Conservation (phyloP, 2,888 invertebrate species). For the Lamproptera curius region DNA sequence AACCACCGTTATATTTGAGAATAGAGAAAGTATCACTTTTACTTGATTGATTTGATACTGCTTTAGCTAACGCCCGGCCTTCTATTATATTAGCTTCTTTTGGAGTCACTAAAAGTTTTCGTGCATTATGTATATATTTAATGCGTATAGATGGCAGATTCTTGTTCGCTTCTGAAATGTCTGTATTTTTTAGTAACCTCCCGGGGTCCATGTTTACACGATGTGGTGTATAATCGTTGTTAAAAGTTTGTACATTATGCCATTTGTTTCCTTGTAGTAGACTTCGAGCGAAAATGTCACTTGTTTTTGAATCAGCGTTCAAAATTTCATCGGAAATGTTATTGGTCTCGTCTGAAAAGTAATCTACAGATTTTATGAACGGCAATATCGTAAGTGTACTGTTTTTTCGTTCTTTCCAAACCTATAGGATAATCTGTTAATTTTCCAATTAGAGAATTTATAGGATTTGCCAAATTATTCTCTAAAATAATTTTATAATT, state of each 20-base stretch:
- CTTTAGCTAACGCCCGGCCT: slow-evolving; percentile 45
- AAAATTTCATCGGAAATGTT: slow-evolving; percentile 31
- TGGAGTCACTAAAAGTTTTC: slow-evolving; percentile 34
- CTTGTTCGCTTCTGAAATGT: slow-evolving; percentile 36
- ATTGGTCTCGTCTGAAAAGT: slow-evolving; percentile 32
- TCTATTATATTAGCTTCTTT: slow-evolving; percentile 38
- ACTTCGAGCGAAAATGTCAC: slow-evolving; percentile 47
- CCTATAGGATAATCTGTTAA: slow-evolving; percentile 29
- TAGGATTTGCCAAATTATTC: slow-evolving; percentile 27
- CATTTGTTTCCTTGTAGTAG: slow-evolving; percentile 53
- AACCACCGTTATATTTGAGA: slow-evolving; percentile 57
- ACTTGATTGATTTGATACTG: slow-evolving; percentile 50
- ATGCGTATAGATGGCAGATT: slow-evolving; percentile 44
- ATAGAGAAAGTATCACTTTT: slow-evolving; percentile 45
- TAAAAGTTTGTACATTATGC: slow-evolving; percentile 62
- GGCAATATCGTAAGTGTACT: slow-evolving; percentile 48
- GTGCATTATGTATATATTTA: slow-evolving; percentile 46
- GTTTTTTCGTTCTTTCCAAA: slow-evolving; percentile 32
- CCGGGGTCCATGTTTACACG: slow-evolving; percentile 39
- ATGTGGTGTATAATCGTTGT: slow-evolving; percentile 53
- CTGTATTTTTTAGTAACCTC: slow-evolving; percentile 19
- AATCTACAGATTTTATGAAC: slow-evolving; percentile 55
- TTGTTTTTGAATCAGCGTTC: slow-evolving; percentile 23
- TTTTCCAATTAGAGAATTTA: slow-evolving; percentile 26
- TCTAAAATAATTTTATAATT: slow-evolving; percentile 21